phyloP scores from a whole-genome alignment of 2,797 vertebrate species.

The Tympanoctomys barrerae region DNA sequence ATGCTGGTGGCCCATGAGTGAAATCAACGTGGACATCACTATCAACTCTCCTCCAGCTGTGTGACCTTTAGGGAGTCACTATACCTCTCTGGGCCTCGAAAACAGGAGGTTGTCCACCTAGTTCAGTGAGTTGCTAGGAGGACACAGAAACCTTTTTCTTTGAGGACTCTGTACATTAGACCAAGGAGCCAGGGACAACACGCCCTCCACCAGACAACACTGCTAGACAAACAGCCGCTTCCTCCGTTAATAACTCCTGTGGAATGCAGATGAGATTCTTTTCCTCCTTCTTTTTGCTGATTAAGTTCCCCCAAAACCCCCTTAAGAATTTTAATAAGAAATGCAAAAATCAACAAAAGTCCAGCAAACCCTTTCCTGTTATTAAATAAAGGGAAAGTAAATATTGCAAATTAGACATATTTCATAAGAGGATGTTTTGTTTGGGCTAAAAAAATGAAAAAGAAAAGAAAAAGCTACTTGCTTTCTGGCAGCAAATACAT shows the following conservation, averaged over 20 bases:
- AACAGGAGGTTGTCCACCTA: not conserved
- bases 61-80: not conserved
- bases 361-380: constrained; percentile 90
- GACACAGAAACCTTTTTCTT: not conserved
- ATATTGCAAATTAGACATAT: constrained; percentile 87
- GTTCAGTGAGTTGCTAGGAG: not conserved
- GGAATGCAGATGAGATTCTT: constrained; percentile 79
- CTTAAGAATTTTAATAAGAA: constrained; percentile 89
- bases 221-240: constrained; percentile 88
- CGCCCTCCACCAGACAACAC: constrained; percentile 81
- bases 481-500: constrained; percentile 85
- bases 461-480: constrained; percentile 84
- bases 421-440: constrained; percentile 89
- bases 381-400: constrained; percentile 90
- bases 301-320: constrained; percentile 87
- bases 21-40: not conserved
- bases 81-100: not conserved
- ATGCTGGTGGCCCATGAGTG: not conserved
- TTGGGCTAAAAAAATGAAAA: constrained; percentile 81
- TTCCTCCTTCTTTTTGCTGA: constrained; percentile 81
- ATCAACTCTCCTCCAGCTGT: not conserved
- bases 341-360: constrained; percentile 89
- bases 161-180: not conserved
- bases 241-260: constrained; percentile 84
- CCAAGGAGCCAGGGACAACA: not conserved